Base-by-base conservation (phyloP, 2,888 invertebrate genomes). In the Tiliacea aurago region DNA sequence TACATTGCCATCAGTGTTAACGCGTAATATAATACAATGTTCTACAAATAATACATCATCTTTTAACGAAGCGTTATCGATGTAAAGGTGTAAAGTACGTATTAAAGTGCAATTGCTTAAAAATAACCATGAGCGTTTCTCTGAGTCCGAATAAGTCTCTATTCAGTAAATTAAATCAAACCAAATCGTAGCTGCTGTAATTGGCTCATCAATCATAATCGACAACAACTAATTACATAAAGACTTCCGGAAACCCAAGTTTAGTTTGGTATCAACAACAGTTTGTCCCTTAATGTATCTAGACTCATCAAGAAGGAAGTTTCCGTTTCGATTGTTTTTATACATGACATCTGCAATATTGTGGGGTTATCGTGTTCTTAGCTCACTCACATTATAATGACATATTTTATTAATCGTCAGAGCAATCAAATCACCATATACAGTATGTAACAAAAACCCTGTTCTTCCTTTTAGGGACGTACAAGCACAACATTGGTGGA, bases 1-100 rank as follows among this genome's bases (percentile, higher is more conserved):
- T 53, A 10, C 70, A 33, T 45, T 70, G 43, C 43, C 49, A n/a
- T 68, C 15, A 41, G 69, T 70, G 51, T n/a, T 49, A 33, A 10
- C 33, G 5, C 3, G 33, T 33, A 41, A 61, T 5, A 20, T 5
- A 33, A 33, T 33, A 47, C 15, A 33, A 49, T 15, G 11, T 43
- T 18, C 6, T 18, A 49, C 9, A n/a, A 47, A 10, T 49, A n/a
- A 33, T 49, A 33, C 33, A 64, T 64, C 15, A 33, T 49, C 10
- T 33, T 41, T 59, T 59, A 41, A n/a, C 0, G 11, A 0, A 37
- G 13, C 13, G 13, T 59, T 15, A 41, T 15, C 4, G 37, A 59
- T 15, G 33, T 47, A 47, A 33, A 63, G 9, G 47, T 33, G 15
- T 47, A 49, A 64, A n/a, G 18, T 37, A 37, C 33, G 4, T 33